A percentile compares a stretch with the other conserved stretches of the same genome.
These are phyloP conservation scores for Leptatherina wallacei DNA, from an alignment of 2,797 vertebrate species.

Conservation along the genomic window DNA sequence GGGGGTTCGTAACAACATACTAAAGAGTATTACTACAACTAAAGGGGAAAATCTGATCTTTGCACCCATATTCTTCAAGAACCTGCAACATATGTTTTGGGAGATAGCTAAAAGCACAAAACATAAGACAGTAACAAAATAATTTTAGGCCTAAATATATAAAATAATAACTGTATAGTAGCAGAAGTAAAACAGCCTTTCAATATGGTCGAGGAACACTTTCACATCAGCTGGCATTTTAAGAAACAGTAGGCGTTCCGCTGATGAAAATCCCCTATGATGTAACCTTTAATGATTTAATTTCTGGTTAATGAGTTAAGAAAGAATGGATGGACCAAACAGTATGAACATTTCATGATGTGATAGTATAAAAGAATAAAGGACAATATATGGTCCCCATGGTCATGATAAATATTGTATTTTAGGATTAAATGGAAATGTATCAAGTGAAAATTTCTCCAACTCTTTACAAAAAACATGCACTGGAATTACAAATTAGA, in stretches of 20 bases:
- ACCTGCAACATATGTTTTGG: neutral
- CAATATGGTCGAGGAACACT: neutral
- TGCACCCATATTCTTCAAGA: neutral
- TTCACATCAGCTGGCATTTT: slow-evolving; percentile 44
- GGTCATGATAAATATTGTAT: neutral
- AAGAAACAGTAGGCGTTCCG: slow-evolving; percentile 16
- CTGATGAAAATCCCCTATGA: slow-evolving; percentile 43
- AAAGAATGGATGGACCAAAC: too few species aligned
- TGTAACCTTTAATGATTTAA: slow-evolving; percentile 60
- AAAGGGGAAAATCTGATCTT: neutral
- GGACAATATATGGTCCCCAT: neutral
- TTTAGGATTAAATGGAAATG: neutral
- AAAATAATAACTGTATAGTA: neutral
- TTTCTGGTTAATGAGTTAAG: neutral
- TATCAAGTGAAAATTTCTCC: neutral
- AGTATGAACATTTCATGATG: neutral
- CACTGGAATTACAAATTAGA: too few species aligned
- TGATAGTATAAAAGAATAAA: neutral
- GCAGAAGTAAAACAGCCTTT: neutral
- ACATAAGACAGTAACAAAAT: neutral
- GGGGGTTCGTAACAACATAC: too few species aligned
- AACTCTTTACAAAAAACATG: neutral
- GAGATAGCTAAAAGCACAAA: neutral
- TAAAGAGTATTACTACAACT: too few species aligned
- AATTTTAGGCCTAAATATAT: neutral